Evolutionary conservation across 2,888 invertebrate species (phyloP).

Genomic region (Nomada hirtipes): DNA sequence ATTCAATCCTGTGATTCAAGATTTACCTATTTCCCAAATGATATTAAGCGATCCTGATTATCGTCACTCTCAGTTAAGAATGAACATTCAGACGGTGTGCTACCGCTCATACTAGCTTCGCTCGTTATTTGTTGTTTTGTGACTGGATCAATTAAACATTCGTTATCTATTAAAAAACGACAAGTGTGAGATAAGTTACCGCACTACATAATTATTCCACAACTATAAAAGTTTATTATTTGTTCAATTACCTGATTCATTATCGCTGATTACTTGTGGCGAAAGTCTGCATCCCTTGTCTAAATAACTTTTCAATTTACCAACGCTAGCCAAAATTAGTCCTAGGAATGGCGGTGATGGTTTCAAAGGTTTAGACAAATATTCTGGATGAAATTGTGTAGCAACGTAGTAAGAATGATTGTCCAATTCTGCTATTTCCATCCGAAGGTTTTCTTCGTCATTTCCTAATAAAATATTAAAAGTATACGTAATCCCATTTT

Average conservation of each 20-base stretch:
- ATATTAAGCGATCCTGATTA: background rate
- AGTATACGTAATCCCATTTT: too few species aligned
- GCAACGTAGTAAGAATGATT: constrained; percentile 97
- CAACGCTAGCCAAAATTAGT: constrained; percentile 94
- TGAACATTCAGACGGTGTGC: constrained; percentile 48
- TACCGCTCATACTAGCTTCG: constrained; percentile 57
- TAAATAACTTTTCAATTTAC: constrained; percentile 90
- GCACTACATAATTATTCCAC: background rate
- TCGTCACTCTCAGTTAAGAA: background rate
- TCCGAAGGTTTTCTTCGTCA: constrained; percentile 93
- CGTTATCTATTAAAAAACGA: constrained; percentile 62
- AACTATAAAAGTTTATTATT: background rate
- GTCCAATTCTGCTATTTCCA: constrained; percentile 96
- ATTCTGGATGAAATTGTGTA: constrained; percentile 99
- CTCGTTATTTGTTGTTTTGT: constrained; percentile 34
- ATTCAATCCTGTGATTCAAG: constrained; percentile 5
- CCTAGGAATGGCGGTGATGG: constrained; percentile 99
- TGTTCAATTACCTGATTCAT: constrained; percentile 87
- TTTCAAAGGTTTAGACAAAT: constrained; percentile 94
- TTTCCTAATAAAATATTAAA: constrained; percentile 83
- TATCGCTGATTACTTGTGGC: constrained; percentile 90
- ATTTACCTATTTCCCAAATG: background rate
- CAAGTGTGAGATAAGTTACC: background rate
- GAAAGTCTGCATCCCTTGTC: constrained; percentile 91
- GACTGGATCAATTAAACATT: constrained; percentile 52